Evolutionary conservation across 2,888 invertebrate genomes (phyloP), one percentile per base, ranked within the genome.

Genomic region (Cantharis flavilabris): DNA sequence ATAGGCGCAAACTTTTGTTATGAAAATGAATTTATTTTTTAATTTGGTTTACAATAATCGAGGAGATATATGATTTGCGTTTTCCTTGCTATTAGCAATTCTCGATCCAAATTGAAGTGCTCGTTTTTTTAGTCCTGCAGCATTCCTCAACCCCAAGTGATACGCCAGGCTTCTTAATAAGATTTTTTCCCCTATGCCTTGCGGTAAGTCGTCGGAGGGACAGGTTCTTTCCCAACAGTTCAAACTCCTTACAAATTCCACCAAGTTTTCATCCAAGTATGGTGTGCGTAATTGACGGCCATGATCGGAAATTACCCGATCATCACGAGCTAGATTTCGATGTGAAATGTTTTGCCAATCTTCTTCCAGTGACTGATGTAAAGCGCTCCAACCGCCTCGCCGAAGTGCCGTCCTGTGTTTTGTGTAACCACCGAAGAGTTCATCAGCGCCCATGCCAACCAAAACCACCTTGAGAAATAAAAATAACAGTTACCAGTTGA

Each of bases 81-180:
- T 97, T 89, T 98, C 96, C 86, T 95, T 96, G 70, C 93, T 92
- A 87, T 97, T 95, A 5, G 97, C 99, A 85, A 99, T 98, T 85
- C 97, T 91, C 0, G 97, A 97, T 11, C 99, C 99, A 90, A 99
- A 99, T 87, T 99, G 99, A 83, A 99, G 92, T 0, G 99, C 99
- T 86, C 97, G 89, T 88, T 99, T 99, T 65, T 96, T 96, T 70
- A 96, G 91, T 65, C 88, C 87, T 4, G 94, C 92, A 5, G 93
- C 92, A 72, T 89, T 88, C 79, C 86, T 87, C 62, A 96, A 89
- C 1, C 95, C 95, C 62, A 96, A 87, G 78, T 92, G 88, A 82
- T 90, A 90, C 0, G 95, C 96, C 72, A 93, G 89, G 20, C 94
- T 89, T 82, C 99, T 91, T 65, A 99, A 89, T 70, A 98, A 90